Base-by-base conservation (phyloP, 53 echinoderm and acorn worm genomes). In the Holothuria scabra region DNA sequence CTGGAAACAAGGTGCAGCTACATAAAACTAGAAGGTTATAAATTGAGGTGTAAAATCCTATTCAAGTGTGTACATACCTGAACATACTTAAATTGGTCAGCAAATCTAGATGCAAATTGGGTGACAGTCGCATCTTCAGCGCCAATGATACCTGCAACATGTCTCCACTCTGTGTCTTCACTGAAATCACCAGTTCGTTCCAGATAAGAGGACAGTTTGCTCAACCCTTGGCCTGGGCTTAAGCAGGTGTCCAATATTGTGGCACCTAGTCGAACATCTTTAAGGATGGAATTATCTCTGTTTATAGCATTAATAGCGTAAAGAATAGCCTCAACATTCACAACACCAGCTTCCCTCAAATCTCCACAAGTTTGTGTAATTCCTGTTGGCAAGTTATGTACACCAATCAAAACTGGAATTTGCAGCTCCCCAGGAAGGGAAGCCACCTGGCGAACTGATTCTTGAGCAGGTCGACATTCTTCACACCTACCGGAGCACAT, bases 241-340 rank as follows among this genome's bases (percentile, higher is more conserved):
- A 83, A 30, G 41, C 96, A 96, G 4, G 88, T 96, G 78, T 96
- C 96, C 24, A 96, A 91, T 12, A 87, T 61, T 0, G 86, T 84
- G 5, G 93, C 88, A 1, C 96, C 96, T 6, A 96, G 68, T 1
- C 67, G 65, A 12, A 96, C 69, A 31, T 92, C 88, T 0, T 79
- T 87, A 28, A 96, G 90, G 57, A 96, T n/a, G 8, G 76, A 33
- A 31, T 66, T 46, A 41, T 93, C 87, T 1, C 28, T 32, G 58
- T 96, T 96, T 71, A 96, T 92, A 1, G 28, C 41, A 26, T 93
- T 83, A 19, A 93, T 85, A 12, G 96, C 96, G 70, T 86, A 93
- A 24, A 93, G 74, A 59, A 96, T 67, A 12, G 96, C 93, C 79
- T 96, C 96, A 22, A 93, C 71, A 55, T 91, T 86, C 16, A 93